These are phyloP conservation scores for Enoplolaimus lenunculus DNA, from an alignment of 2,888 invertebrate genomes.

Conservation along the genomic window DNA sequence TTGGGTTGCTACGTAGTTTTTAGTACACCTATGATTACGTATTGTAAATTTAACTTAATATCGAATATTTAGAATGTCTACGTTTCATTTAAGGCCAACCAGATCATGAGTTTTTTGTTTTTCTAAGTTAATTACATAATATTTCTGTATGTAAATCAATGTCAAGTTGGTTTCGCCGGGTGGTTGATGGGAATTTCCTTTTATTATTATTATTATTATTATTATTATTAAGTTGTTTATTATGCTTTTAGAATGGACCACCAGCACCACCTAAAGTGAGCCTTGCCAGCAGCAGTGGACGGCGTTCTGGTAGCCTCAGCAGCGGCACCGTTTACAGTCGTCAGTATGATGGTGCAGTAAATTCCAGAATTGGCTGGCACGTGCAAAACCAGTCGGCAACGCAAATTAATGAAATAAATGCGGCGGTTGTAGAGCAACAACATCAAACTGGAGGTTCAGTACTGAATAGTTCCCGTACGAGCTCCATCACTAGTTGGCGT, in stretches of 20 bases:
- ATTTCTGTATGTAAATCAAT: too few species aligned
- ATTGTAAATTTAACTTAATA: too few species aligned
- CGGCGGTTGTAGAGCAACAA: neutral
- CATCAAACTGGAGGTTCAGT: neutral
- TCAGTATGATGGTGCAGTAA: neutral
- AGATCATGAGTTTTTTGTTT: too few species aligned
- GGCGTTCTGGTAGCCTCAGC: neutral
- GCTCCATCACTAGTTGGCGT: neutral
- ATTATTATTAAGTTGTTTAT: too few species aligned
- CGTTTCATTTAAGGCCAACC: too few species aligned
- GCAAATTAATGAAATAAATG: neutral
- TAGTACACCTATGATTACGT: too few species aligned
- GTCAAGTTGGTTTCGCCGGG: too few species aligned
- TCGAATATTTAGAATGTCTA: too few species aligned
- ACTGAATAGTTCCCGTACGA: neutral
- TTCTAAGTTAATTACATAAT: too few species aligned
- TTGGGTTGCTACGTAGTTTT: too few species aligned
- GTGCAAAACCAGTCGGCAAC: neutral
- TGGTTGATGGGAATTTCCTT: too few species aligned
- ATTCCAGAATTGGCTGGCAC: neutral
- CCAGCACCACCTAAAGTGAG: constrained; percentile 8
- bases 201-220: too few species aligned
- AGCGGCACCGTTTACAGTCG: neutral
- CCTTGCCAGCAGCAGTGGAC: constrained; percentile 14
- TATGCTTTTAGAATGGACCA: neutral